Evolutionary conservation across 2,113 vertebrate genomes (phyloP).

Genomic region (Aphyosemion australe): DNA sequence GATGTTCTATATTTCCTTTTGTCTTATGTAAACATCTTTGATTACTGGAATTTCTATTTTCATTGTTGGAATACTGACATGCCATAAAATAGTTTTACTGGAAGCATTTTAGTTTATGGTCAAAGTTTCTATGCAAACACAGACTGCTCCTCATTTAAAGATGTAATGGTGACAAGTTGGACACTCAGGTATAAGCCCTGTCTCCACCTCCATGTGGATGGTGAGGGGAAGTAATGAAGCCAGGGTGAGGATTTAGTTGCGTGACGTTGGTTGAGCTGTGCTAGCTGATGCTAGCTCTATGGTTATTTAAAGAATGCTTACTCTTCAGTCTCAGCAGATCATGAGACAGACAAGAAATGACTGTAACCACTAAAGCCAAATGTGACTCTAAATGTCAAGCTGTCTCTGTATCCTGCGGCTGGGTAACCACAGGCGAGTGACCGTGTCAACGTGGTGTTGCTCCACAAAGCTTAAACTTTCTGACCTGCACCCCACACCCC

Average conservation of each 20-base stretch:
- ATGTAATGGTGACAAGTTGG: too few species aligned
- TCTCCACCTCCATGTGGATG: too few species aligned
- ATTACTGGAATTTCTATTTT: too few species aligned
- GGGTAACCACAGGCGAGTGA: constrained; percentile 29
- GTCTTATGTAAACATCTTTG: too few species aligned
- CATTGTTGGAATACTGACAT: too few species aligned
- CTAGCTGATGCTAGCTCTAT: constrained; percentile 32
- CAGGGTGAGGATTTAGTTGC: constrained; percentile 49
- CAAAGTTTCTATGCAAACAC: too few species aligned
- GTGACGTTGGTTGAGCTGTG: constrained; percentile 48
- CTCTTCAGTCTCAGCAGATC: constrained; percentile 60
- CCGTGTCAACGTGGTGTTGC: constrained; percentile 44
- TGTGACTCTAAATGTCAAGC: constrained; percentile 74
- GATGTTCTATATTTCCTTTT: too few species aligned
- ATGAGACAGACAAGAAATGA: constrained; percentile 55
- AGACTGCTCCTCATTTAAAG: too few species aligned
- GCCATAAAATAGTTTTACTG: too few species aligned
- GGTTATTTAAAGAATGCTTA: constrained; percentile 79
- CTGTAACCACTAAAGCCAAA: constrained; percentile 67
- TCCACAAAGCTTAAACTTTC: constrained; percentile 7
- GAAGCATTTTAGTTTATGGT: too few species aligned
- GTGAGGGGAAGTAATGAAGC: constrained; percentile 36
- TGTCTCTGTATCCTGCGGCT: constrained; percentile 42
- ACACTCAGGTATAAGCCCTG: too few species aligned
- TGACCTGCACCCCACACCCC: constrained; percentile 15